A percentile compares a stretch with the other conserved stretches of the same genome.
These are phyloP conservation scores for Morbakka virulenta DNA, from an alignment of 30 jellyfish, hydroid and myxozoan genomes.

Conservation along the genomic window DNA sequence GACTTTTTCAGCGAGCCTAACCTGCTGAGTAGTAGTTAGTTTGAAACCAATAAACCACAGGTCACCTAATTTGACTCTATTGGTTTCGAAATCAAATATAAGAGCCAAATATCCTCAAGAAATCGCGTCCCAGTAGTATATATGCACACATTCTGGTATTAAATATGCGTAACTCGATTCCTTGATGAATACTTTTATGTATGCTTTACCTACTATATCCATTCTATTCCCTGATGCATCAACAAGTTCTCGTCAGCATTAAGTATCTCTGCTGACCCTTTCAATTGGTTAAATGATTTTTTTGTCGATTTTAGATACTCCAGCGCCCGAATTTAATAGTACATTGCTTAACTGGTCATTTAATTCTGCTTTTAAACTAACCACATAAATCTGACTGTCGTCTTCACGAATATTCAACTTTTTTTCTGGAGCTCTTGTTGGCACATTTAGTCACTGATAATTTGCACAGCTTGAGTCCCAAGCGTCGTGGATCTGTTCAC, in stretches of 20 bases:
- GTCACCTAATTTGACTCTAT: constrained; percentile 27
- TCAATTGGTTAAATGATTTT: constrained; percentile 11
- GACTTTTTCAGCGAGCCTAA: constrained; percentile 7
- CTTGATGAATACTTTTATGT: neutral
- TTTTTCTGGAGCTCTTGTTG: too few relatives aligned
- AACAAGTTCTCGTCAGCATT: constrained; percentile 6
- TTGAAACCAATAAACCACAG: constrained; percentile 12
- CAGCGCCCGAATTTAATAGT: constrained; percentile 49
- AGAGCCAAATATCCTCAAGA: constrained; percentile 12
- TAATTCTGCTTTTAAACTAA: constrained; percentile 23
- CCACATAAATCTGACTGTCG: too few relatives aligned
- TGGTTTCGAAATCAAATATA: constrained; percentile 24
- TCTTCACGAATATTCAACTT: too few relatives aligned
- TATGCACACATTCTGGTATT: neutral
- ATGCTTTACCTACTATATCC: constrained; percentile 25
- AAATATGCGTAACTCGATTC: constrained; percentile 18
- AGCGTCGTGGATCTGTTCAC: too few relatives aligned
- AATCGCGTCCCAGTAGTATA: constrained; percentile 29
- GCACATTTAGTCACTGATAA: too few relatives aligned
- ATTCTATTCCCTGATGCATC: constrained; percentile 64
- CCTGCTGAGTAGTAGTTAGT: constrained; percentile 3
- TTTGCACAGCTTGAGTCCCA: too few relatives aligned
- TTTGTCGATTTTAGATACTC: constrained; percentile 26
- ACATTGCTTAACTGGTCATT: constrained; percentile 14
- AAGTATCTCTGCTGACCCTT: neutral